Evolutionary conservation across 2,113 vertebrate species (phyloP).

Genomic region (Plecotus auritus): DNA sequence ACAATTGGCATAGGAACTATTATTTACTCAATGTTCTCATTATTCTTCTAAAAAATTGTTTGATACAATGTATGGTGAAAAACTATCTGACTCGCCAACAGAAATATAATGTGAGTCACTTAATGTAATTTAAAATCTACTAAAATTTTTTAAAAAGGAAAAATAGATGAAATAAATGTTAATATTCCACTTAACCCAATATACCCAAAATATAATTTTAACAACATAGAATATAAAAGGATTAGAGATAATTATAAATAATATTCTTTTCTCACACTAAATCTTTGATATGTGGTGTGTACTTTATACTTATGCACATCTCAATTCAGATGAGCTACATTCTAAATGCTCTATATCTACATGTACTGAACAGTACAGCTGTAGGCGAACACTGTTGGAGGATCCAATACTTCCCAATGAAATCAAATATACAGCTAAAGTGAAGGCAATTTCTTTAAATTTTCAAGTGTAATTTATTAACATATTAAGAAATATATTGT

Average conservation of each 20-base stretch:
- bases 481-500: neutral
- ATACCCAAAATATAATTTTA: neutral
- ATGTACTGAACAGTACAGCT: neutral
- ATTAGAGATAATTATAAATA: neutral
- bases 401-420: neutral
- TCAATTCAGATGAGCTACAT: neutral
- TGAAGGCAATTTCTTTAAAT: neutral
- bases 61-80: neutral
- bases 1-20: neutral
- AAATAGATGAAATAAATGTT: neutral
- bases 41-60: neutral
- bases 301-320: neutral
- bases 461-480: conserved; percentile 10
- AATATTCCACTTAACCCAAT: neutral
- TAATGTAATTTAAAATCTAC: neutral
- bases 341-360: neutral
- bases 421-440: neutral
- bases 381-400: neutral
- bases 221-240: neutral
- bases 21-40: neutral
- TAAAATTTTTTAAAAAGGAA: neutral
- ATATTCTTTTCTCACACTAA: neutral
- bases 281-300: neutral
- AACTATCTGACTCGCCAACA: neutral
- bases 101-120: neutral